Conservation (phyloP, 1,140 invertebrate genomes). For the Scaptomyza montana region DNA sequence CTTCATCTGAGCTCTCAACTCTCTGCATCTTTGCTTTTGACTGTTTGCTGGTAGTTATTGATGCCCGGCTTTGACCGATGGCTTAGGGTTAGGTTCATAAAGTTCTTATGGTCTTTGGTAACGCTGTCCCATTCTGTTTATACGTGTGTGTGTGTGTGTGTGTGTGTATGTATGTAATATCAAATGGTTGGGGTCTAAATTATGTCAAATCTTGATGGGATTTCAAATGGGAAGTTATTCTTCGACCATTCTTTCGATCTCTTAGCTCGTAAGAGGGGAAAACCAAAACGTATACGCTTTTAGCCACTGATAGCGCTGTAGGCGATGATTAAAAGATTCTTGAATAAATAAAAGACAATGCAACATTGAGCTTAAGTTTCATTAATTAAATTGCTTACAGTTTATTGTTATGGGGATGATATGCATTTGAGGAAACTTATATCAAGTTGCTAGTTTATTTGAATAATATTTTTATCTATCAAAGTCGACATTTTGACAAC, state of each 20-base stretch:
- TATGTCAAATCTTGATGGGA: slow-evolving; percentile 81
- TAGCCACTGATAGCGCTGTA: slow-evolving; percentile 2
- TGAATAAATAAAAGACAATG: not conserved
- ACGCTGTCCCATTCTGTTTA: slow-evolving; percentile 1
- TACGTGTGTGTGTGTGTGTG: not conserved
- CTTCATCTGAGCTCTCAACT: slow-evolving; percentile 7
- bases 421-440: not conserved
- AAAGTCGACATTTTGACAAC: no score
- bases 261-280: not conserved
- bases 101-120: slow-evolving; percentile 50
- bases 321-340: not conserved
- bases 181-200: slow-evolving; percentile 42
- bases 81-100: slow-evolving; percentile 69
- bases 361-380: slow-evolving; percentile 1
- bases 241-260: not conserved
- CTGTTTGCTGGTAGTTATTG: slow-evolving; percentile 64
- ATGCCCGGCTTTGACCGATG: slow-evolving; percentile 77
- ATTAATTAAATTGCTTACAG: not conserved
- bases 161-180: slow-evolving; percentile 26
- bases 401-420: not conserved
- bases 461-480: no score
- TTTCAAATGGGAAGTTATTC: slow-evolving; percentile 67
- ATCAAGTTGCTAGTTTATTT: not conserved
- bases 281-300: not conserved
- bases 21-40: slow-evolving; percentile 29